These are phyloP conservation scores for Bombus affinis DNA, from an alignment of 1,140 invertebrate genomes.

Conservation along the genomic window DNA sequence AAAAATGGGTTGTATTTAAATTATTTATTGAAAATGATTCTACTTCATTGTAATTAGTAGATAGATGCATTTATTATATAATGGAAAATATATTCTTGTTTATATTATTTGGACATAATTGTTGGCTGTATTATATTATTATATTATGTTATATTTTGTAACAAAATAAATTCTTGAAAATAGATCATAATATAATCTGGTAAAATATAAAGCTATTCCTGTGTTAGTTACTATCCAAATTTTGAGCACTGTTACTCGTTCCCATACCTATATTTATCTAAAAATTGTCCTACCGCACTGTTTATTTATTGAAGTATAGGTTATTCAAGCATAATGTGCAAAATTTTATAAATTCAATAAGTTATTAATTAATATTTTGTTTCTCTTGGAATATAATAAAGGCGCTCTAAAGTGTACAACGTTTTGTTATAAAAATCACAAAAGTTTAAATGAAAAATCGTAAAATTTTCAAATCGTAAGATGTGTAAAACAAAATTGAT, in stretches of 20 bases:
- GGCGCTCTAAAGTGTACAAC: not conserved
- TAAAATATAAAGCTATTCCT: not conserved
- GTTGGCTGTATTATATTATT: not conserved
- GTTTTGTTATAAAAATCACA: not conserved
- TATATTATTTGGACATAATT: not conserved
- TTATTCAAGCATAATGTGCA: not conserved
- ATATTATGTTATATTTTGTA: not conserved
- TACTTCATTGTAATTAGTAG: not conserved
- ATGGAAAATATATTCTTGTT: not conserved
- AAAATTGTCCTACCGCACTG: not conserved
- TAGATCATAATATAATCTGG: not conserved
- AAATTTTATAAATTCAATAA: not conserved
- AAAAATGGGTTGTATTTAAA: not conserved
- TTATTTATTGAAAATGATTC: not conserved
- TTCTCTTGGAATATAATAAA: not conserved
- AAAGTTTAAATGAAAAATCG: not conserved
- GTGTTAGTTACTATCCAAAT: not conserved
- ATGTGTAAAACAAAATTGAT: constrained; percentile 74
- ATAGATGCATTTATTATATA: not conserved
- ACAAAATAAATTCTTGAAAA: not conserved
- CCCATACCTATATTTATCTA: not conserved
- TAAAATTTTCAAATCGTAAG: not conserved
- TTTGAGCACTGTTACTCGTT: not conserved
- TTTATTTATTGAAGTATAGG: not conserved
- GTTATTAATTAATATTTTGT: not conserved